Conservation (phyloP, 2,113 vertebrate species). For the Gymnobelideus leadbeateri region DNA sequence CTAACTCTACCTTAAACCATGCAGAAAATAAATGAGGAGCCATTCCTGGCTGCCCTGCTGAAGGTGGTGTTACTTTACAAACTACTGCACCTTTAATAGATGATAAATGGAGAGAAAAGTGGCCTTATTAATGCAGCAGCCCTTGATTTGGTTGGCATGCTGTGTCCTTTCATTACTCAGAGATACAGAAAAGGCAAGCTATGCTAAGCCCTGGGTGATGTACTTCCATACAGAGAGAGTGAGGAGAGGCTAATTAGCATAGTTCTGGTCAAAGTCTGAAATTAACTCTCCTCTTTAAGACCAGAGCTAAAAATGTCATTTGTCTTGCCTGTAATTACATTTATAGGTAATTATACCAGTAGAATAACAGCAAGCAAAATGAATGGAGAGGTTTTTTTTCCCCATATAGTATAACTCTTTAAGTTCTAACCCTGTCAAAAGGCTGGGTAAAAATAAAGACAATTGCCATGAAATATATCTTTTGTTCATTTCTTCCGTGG, state of each 20-base stretch:
- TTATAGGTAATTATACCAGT: conserved; percentile 82
- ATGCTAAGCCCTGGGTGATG: conserved; percentile 78
- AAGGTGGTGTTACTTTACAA: conserved; percentile 87
- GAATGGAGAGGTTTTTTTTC: conserved; percentile 65
- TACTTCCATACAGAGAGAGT: conserved; percentile 73
- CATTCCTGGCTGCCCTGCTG: conserved; percentile 82
- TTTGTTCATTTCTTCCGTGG: conserved; percentile 71
- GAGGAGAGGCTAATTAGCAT: conserved; percentile 84
- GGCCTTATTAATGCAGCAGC: conserved; percentile 86
- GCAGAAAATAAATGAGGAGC: conserved; percentile 89
- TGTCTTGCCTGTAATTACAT: conserved; percentile 83
- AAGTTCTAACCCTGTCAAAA: conserved; percentile 72
- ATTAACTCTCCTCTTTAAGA: conserved; percentile 86
- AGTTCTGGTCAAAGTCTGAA: conserved; percentile 84
- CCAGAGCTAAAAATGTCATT: conserved; percentile 81
- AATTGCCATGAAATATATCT: conserved; percentile 68
- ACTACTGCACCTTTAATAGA: conserved; percentile 88
- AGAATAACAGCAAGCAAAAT: conserved; percentile 75
- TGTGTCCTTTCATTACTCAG: conserved; percentile 87
- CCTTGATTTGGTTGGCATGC: conserved; percentile 80
- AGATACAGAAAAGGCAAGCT: conserved; percentile 78
- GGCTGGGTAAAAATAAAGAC: conserved; percentile 76
- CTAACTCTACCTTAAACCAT: conserved; percentile 84
- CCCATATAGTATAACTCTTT: conserved; percentile 57
- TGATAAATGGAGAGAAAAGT: conserved; percentile 88